phyloP scores from a whole-genome alignment of 2,797 vertebrate genomes.

The Momotus momota region DNA sequence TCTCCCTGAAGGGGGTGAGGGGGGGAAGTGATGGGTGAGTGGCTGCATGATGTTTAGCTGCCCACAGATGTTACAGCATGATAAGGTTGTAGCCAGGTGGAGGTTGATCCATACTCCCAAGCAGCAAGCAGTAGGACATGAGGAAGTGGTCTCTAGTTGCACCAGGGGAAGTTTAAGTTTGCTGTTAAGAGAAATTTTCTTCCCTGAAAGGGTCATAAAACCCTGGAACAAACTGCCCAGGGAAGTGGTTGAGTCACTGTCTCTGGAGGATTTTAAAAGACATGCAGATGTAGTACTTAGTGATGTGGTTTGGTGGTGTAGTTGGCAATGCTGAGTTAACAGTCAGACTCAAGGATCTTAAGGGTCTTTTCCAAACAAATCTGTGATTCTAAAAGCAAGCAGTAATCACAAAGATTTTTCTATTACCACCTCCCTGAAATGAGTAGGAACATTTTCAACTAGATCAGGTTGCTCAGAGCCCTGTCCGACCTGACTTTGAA shows the following conservation, averaged over 20 bases:
- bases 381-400: not conserved
- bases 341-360: not conserved
- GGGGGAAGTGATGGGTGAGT: too few relatives aligned
- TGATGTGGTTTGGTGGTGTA: not conserved
- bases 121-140: not conserved
- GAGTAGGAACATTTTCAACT: not conserved
- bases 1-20: too few relatives aligned
- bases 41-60: too few relatives aligned
- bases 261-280: not conserved
- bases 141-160: not conserved
- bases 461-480: not conserved
- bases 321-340: not conserved
- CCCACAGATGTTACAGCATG: too few relatives aligned
- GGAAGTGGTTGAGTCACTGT: not conserved
- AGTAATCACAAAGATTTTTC: not conserved
- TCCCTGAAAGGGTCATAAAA: not conserved
- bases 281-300: not conserved
- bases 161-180: not conserved
- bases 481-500: not conserved
- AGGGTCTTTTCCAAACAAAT: not conserved
- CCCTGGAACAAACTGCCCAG: not conserved
- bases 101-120: too few relatives aligned
- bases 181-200: not conserved
- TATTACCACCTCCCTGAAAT: not conserved
- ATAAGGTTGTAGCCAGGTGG: too few relatives aligned